Percentiles rank a stretch among this genome's conserved stretches.
Conservation (phyloP, 2,888 invertebrate species). For the Pseudococcus viburni region DNA sequence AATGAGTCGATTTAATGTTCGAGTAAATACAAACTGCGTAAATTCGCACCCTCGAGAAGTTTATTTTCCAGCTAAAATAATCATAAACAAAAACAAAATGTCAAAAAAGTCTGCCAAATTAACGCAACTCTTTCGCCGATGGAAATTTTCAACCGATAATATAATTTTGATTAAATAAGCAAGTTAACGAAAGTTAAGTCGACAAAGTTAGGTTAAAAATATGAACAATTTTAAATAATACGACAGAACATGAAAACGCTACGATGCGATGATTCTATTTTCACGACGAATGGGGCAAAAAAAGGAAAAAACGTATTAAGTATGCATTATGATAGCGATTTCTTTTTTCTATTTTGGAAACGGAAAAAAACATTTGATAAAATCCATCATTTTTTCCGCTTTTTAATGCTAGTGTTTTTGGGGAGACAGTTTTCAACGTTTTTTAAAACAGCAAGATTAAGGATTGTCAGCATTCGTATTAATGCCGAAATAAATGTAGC, state of each 20-base stretch:
- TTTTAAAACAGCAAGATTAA: background rate
- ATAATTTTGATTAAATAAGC: conserved; percentile 35
- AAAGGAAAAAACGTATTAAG: conserved; percentile 9
- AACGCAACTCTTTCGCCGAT: background rate
- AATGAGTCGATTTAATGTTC: background rate
- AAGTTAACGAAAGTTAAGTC: background rate
- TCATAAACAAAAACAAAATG: conserved; percentile 33
- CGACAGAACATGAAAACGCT: background rate
- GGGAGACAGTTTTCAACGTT: conserved; percentile 20
- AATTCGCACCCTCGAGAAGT: background rate
- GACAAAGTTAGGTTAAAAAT: background rate
- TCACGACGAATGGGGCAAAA: background rate
- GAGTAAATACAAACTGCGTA: background rate
- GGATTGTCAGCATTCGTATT: conserved; percentile 4
- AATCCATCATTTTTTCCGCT: conserved; percentile 26
- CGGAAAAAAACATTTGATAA: background rate
- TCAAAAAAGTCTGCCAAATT: background rate
- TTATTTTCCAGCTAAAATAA: background rate
- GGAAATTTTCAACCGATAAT: background rate
- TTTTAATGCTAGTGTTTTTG: conserved; percentile 15
- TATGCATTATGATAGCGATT: conserved; percentile 35
- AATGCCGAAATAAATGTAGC: conserved; percentile 21
- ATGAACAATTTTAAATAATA: background rate
- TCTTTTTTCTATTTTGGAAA: background rate
- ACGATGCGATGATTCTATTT: background rate